Base-by-base conservation (phyloP, 2,888 invertebrate genomes). In the Dasypolia templi region DNA sequence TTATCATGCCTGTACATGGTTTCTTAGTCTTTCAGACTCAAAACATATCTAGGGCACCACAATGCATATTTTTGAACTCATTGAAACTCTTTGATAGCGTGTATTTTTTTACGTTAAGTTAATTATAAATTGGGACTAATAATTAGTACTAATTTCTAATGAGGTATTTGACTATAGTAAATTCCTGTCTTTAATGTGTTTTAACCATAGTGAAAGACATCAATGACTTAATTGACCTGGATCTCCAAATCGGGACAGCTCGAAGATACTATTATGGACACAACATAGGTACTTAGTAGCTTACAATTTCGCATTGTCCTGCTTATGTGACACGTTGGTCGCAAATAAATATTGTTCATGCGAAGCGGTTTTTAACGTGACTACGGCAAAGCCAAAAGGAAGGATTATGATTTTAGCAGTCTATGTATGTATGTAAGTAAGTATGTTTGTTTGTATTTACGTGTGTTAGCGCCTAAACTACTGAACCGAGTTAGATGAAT, bases 301-400 rank as follows among this genome's bases (percentile, higher is more conserved):
- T 53, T 39, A 22, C n/a, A 77, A 75, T 39, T 61, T 46, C 44
- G 12, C 51, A 78, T 70, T 69, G 51, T 68, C 26, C 1, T 35
- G 44, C 35, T 1, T 39, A 39, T 72, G n/a, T 39, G n/a, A 39
- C n/a, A 53, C 22, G 22, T 44, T 35, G 19, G 14, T 53, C 12
- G 9, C 32, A 42, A 35, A 29, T 35, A 64, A 63, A 44, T 29
- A 29, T 39, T 32, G n/a, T n/a, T n/a, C n/a, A n/a, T n/a, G n/a
- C n/a, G n/a, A n/a, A n/a, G n/a, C n/a, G n/a, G n/a, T n/a, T n/a
- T n/a, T n/a, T n/a, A n/a, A n/a, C n/a, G n/a, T n/a, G n/a, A n/a
- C n/a, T n/a, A n/a, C n/a, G n/a, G n/a, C n/a, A n/a, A n/a, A n/a
- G n/a, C n/a, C n/a, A n/a, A n/a, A n/a, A n/a, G n/a, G n/a, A n/a